Conservation (phyloP, 2,113 vertebrate species). For the Pica pica region DNA sequence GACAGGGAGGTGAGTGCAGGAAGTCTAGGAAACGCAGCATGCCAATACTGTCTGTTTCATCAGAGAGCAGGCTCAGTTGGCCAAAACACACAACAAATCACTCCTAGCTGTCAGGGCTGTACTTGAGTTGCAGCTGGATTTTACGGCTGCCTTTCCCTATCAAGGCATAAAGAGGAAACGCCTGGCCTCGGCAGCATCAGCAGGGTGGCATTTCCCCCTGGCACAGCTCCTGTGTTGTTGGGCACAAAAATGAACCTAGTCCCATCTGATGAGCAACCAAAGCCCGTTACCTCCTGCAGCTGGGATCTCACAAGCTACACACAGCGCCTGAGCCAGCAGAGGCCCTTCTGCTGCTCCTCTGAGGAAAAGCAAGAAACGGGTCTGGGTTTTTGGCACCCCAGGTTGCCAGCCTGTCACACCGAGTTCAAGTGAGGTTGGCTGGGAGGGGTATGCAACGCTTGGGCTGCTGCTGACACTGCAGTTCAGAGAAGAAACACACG, state of each 20-base stretch:
- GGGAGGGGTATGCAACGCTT: background rate
- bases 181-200: background rate
- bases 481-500: background rate
- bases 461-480: background rate
- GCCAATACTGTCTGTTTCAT: background rate
- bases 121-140: background rate
- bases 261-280: background rate
- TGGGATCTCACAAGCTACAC: accelerated
- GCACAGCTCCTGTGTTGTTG: background rate
- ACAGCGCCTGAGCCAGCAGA: accelerated
- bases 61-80: background rate
- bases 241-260: background rate
- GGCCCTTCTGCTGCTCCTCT: background rate
- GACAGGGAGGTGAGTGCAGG: background rate
- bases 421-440: background rate
- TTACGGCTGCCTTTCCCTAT: background rate
- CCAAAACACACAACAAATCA: background rate
- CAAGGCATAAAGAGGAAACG: background rate
- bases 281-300: background rate
- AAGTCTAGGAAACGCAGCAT: background rate
- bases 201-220: background rate
- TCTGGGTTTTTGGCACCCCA: background rate
- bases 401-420: background rate
- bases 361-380: background rate
- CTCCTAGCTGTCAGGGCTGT: background rate